phyloP scores from a whole-genome alignment of 2,113 vertebrate genomes.

The Glaucomys volans region DNA sequence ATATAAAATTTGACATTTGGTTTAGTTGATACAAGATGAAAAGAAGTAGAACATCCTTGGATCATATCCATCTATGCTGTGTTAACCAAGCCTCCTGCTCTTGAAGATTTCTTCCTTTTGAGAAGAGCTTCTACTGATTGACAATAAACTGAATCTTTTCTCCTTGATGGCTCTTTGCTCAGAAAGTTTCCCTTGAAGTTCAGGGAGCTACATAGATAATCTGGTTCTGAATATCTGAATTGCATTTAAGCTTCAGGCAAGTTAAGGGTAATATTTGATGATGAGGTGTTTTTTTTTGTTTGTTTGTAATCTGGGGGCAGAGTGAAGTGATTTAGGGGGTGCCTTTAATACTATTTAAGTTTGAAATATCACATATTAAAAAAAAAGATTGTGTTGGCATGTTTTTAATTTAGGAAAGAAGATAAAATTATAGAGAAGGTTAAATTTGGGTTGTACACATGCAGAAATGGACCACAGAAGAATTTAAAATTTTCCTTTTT shows the following conservation, averaged over 20 bases:
- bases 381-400: not conserved
- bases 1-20: conserved; percentile 3
- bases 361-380: not conserved
- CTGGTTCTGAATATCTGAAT: not conserved
- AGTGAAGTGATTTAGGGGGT: not conserved
- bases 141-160: not conserved
- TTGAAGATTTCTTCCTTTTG: not conserved
- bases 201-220: not conserved
- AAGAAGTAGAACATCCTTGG: not conserved
- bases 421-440: conserved; percentile 48
- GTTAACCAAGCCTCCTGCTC: not conserved
- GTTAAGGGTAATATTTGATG: conserved; percentile 7
- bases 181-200: not conserved
- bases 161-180: not conserved
- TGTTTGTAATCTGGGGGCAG: conserved; percentile 48
- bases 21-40: not conserved
- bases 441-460: conserved; percentile 39
- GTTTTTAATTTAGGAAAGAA: conserved; percentile 53
- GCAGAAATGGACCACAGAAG: conserved; percentile 13
- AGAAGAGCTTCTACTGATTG: not conserved
- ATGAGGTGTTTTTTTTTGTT: conserved; percentile 3
- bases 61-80: not conserved
- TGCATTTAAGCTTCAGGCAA: conserved; percentile 19
- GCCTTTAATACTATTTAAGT: not conserved
- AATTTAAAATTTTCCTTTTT: conserved; percentile 2